Evolutionary conservation across 2,888 invertebrate genomes (phyloP).

Genomic region (Exocentrus adspersus): DNA sequence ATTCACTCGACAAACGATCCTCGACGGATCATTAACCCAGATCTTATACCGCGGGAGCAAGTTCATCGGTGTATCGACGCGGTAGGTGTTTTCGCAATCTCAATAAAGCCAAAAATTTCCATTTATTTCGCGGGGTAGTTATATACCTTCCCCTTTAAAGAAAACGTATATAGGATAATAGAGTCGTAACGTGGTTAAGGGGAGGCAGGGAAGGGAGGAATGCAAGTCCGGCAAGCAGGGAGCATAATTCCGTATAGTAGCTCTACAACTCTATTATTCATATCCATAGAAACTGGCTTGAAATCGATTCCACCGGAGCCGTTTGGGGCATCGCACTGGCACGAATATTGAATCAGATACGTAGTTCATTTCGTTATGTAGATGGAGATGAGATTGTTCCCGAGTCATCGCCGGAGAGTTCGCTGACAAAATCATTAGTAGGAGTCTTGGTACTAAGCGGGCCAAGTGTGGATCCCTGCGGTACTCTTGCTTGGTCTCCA

Average conservation of each 20-base stretch:
- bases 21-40: neutral
- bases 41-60: neutral
- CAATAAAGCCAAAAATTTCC: too few species aligned
- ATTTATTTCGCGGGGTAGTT: too few species aligned
- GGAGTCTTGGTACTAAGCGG: too few species aligned
- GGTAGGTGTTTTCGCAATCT: too few species aligned
- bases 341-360: neutral
- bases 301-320: constrained; percentile 15
- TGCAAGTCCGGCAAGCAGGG: constrained; percentile 37
- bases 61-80: neutral
- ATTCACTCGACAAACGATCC: neutral
- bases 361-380: constrained; percentile 1
- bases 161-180: constrained; percentile 52
- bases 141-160: constrained; percentile 40
- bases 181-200: constrained; percentile 57
- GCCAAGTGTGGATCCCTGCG: too few species aligned
- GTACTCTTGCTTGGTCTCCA: neutral
- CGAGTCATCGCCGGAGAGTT: too few species aligned
- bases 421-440: too few species aligned
- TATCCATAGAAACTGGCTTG: constrained; percentile 31
- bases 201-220: constrained; percentile 47
- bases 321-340: neutral
- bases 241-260: constrained; percentile 49
- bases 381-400: neutral
- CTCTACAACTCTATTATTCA: constrained; percentile 43